These are phyloP conservation scores for Hylomyscus alleni DNA, from an alignment of 2,797 vertebrate genomes.

Conservation along the genomic window DNA sequence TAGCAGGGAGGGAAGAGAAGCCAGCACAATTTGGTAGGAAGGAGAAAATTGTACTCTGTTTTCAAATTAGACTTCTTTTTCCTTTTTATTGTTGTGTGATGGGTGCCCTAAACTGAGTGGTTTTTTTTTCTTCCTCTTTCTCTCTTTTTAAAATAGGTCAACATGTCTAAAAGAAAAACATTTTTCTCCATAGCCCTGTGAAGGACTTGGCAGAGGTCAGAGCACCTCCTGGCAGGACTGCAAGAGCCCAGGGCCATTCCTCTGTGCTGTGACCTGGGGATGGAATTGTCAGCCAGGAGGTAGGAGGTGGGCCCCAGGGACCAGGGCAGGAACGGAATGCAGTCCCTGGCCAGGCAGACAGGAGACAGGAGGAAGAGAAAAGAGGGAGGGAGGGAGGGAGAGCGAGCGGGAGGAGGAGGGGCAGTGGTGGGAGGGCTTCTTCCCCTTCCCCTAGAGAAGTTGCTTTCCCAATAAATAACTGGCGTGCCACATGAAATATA, in stretches of 20 bases:
- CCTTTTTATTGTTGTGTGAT: background rate
- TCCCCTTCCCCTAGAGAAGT: constrained; percentile 30
- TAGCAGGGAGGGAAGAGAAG: background rate
- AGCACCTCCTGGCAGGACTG: background rate
- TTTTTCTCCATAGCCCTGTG: background rate
- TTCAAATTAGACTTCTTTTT: background rate
- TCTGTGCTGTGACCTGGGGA: constrained; percentile 5
- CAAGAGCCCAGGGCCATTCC: background rate
- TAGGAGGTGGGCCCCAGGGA: background rate
- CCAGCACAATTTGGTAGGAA: background rate
- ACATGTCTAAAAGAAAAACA: constrained; percentile 5
- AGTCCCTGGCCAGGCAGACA: constrained; percentile 35
- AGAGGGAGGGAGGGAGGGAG: background rate
- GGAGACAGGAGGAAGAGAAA: background rate
- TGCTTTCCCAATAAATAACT: constrained; percentile 81
- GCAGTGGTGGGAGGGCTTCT: background rate
- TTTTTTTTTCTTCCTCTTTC: too few species aligned
- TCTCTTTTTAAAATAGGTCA: constrained; percentile 40
- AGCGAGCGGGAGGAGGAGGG: background rate
- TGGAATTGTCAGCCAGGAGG: background rate
- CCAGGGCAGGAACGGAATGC: constrained; percentile 21
- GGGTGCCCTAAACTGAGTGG: constrained; percentile 10
- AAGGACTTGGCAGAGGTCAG: background rate
- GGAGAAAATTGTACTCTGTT: constrained; percentile 16
- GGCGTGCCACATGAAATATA: constrained; percentile 69